These are phyloP conservation scores for Osmerus mordax DNA, from an alignment of 2,113 vertebrate species.

Conservation along the genomic window DNA sequence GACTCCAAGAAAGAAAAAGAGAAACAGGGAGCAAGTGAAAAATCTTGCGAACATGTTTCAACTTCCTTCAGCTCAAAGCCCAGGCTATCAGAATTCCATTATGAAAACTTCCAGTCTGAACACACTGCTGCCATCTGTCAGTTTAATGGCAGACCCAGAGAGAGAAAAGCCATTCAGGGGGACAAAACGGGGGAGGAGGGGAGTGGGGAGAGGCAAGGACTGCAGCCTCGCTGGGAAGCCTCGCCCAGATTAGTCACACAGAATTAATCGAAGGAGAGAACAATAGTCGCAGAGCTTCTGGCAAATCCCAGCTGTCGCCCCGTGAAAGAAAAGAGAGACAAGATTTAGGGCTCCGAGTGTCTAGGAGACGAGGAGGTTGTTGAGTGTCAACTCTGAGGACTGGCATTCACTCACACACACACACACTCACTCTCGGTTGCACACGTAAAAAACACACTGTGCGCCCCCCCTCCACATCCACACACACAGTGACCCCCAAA, in stretches of 20 bases:
- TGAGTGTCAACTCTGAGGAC: slow-evolving; percentile 31
- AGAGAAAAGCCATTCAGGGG: slow-evolving; percentile 63
- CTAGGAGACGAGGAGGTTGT: slow-evolving; percentile 68
- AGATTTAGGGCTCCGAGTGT: slow-evolving; percentile 90
- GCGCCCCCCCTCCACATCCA: slow-evolving; percentile 23
- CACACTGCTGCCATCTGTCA: slow-evolving; percentile 78
- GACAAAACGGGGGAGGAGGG: slow-evolving; percentile 59
- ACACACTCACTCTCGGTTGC: slow-evolving; percentile 24
- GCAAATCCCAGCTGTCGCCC: slow-evolving; percentile 97
- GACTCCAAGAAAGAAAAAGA: slow-evolving; percentile 8
- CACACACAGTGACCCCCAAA: slow-evolving; percentile 48
- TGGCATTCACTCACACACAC: slow-evolving; percentile 25
- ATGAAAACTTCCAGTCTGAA: slow-evolving; percentile 65
- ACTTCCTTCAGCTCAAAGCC: slow-evolving; percentile 16
- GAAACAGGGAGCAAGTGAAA: not conserved
- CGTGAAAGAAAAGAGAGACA: slow-evolving; percentile 94
- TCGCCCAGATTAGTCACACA: slow-evolving; percentile 96
- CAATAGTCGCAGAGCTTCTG: slow-evolving; percentile 88
- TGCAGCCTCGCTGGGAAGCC: slow-evolving; percentile 91
- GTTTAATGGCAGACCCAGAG: slow-evolving; percentile 64
- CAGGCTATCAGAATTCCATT: slow-evolving; percentile 30
- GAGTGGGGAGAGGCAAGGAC: slow-evolving; percentile 50
- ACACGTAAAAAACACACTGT: slow-evolving; percentile 40
- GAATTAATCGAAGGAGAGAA: slow-evolving; percentile 92
- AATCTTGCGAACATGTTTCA: not conserved